Evolutionary conservation across 2,113 vertebrate genomes (phyloP), one percentile per base, ranked within the genome.

Genomic region (Passer domesticus): DNA sequence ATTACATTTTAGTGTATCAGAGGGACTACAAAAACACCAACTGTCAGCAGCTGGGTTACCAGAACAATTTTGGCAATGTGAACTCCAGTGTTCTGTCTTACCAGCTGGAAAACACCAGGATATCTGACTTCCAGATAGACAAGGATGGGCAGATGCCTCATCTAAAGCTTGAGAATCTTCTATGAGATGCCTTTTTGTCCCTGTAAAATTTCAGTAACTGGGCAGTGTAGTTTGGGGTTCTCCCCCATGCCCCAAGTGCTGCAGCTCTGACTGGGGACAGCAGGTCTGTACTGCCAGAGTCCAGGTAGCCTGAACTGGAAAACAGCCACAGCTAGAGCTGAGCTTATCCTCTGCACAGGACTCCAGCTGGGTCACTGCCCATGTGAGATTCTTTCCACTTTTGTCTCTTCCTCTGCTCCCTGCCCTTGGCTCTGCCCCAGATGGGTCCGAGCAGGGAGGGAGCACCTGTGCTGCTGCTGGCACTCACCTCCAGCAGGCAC

Each of bases 171-270:
- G 72, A 63, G 44, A 41, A 30, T 25, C 30, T 64, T 49, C 44
- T 33, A 9, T 46, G 7, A 14, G 17, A 7, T 20, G 43, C 23
- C 16, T 25, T 56, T 53, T 37, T 90, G 17, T 20, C n/a, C 22
- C 56, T 35, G 24, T 75, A 53, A 30, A 62, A 25, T 64, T 10
- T 35, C 23, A 72, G 4, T 52, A 37, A 58, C 8, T 8, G 25
- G 35, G 7, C 25, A 21, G 27, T 24, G 39, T 39, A 3, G 4
- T 30, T 6, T 21, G 46, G 21, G 28, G 35, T 20, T 75, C 37
- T 37, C 20, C 16, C 13, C 8, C 14, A 10, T 0, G 0, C 15
- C 4, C 1, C 6, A 28, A 27, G 25, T 0, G 0, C 58, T 4
- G 0, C n/a, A 21, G 49, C 31, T 35, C 22, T 53, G 33, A 13